phyloP scores from a whole-genome alignment of 2,888 invertebrate species.

The Anthophora plumipes region DNA sequence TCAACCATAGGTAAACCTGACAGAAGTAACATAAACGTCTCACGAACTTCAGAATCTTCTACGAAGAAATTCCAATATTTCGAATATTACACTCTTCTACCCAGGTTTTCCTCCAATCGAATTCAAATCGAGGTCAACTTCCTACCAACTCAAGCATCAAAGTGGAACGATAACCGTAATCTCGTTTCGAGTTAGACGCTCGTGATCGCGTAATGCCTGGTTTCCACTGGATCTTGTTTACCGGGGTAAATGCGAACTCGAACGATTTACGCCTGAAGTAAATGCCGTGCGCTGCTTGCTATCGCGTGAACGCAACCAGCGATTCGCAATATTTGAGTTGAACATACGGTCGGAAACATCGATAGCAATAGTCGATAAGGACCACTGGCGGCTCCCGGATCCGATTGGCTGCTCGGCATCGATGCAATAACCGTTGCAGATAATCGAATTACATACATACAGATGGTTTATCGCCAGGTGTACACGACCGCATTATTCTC shows the following conservation, averaged over 20 bases:
- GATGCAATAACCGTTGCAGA: constrained; percentile 69
- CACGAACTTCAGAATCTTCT: neutral
- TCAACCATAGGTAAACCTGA: neutral
- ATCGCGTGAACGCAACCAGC: constrained; percentile 44
- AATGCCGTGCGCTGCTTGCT: constrained; percentile 43
- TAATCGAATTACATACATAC: constrained; percentile 70
- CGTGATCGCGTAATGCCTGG: constrained; percentile 23
- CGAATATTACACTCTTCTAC: too few relatives aligned
- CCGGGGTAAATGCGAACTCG: constrained; percentile 25
- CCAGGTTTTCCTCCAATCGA: neutral
- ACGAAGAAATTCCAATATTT: neutral
- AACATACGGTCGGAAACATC: constrained; percentile 62
- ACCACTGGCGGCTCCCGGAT: constrained; percentile 21
- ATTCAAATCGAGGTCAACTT: constrained; percentile 8
- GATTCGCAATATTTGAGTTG: constrained; percentile 71
- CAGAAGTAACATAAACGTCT: too few relatives aligned
- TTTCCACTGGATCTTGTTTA: constrained; percentile 48
- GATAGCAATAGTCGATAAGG: constrained; percentile 66
- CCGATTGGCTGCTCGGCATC: constrained; percentile 56
- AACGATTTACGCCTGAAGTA: constrained; percentile 48
- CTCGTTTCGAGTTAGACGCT: constrained; percentile 15
- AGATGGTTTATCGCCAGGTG: constrained; percentile 68
- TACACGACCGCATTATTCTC: constrained; percentile 63
- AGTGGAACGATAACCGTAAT: constrained; percentile 31
- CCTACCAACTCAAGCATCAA: constrained; percentile 18